Evolutionary conservation across 2,888 invertebrate species (phyloP), one percentile per base, ranked within the genome.

Genomic region (Dendrolimus pini): DNA sequence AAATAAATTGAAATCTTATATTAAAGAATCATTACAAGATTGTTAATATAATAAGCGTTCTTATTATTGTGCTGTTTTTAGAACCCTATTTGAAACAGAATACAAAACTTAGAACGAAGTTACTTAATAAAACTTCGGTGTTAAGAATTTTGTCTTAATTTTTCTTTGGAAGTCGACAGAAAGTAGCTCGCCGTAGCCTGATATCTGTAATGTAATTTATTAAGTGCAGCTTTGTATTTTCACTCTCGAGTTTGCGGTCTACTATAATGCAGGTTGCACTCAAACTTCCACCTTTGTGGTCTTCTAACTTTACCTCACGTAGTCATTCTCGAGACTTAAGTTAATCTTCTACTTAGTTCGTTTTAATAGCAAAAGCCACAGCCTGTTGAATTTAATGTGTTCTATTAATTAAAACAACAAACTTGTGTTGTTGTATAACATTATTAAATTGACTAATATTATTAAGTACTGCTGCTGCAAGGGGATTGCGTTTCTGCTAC

Each of bases 231-330:
- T 76, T 75, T 77, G 77, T 78, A 65, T 67, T 68, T 65, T 69
- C 63, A 64, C 68, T 62, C 62, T 64, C 63, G 58, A 74, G 72
- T 70, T 77, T 72, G 77, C 71, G 75, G 76, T 77, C 66, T 70
- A 63, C 69, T 70, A 41, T 61, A 62, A 67, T 72, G 74, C 77
- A 75, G 70, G 71, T 70, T 77, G 76, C 76, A 75, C 68, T 69
- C 65, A 71, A 81, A 81, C 77, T 81, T 79, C 67, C 64, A 75
- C 77, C 77, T 81, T 77, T 77, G 77, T 74, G 72, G 77, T 75
- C 73, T 75, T 77, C 71, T 75, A 81, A 79, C 77, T 80, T 77
- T 69, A 74, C 70, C 73, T 70, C 69, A 65, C 68, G 64, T 66
- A 72, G 65, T 72, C 66, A 72, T 74, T 75, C 72, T 65, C 70